Conservation (phyloP, 2,113 vertebrate genomes). For the Bambusicola thoracicus region DNA sequence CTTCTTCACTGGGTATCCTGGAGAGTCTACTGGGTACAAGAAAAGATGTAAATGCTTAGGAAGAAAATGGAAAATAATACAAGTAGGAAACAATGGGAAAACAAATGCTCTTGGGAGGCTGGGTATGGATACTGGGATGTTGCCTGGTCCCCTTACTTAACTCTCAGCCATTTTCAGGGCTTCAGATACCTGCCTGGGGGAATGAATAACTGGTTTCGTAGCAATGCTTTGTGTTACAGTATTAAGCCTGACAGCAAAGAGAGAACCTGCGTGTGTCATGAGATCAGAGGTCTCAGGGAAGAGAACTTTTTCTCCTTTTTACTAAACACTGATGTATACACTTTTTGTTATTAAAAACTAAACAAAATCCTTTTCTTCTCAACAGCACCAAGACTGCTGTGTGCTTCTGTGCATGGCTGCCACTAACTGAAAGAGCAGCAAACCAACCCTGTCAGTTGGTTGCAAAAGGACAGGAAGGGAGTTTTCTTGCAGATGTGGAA, state of each 20-base stretch:
- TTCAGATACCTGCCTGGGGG: not conserved
- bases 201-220: not conserved
- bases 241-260: not conserved
- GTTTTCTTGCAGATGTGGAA: conserved; percentile 9
- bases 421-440: not conserved
- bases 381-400: too few relatives aligned
- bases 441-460: not conserved
- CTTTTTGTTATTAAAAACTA: not conserved
- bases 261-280: rapidly evolving
- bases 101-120: not conserved
- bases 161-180: not conserved
- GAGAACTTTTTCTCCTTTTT: not conserved
- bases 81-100: not conserved
- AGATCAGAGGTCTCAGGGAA: not conserved
- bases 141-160: conserved; percentile 2
- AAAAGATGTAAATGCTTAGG: not conserved
- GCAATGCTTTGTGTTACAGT: not conserved
- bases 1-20: not conserved
- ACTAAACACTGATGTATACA: not conserved
- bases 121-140: conserved; percentile 16
- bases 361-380: not conserved
- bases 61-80: conserved; percentile 12
- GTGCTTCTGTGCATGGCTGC: not conserved
- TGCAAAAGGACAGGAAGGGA: conserved; percentile 36
- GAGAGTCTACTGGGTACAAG: not conserved